Conservation (phyloP, 1,140 invertebrate genomes). For the Hydropsyche tenuis region DNA sequence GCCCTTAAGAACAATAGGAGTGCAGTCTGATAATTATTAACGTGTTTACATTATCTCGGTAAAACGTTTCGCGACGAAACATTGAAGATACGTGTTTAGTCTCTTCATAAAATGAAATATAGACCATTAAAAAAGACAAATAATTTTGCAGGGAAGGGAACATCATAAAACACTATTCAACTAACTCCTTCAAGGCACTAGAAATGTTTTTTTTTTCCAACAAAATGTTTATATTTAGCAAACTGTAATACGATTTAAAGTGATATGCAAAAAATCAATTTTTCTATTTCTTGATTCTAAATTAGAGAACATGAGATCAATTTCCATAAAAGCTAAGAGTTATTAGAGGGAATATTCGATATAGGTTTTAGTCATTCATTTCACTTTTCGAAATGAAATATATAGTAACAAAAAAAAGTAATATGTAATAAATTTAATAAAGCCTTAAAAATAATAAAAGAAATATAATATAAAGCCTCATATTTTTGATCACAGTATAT, state of each 20-base stretch:
- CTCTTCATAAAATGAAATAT: neutral
- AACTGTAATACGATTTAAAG: neutral
- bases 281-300: neutral
- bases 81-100: neutral
- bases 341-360: no score
- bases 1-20: slow-evolving; percentile 36
- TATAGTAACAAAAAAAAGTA: no score
- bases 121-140: neutral
- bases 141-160: neutral
- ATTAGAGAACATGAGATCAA: neutral
- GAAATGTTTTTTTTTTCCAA: slow-evolving; percentile 8
- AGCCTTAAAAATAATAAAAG: neutral
- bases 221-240: neutral
- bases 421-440: neutral
- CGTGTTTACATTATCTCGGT: slow-evolving; percentile 40
- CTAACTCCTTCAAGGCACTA: slow-evolving; percentile 27
- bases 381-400: neutral
- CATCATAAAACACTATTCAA: neutral
- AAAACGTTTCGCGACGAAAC: neutral
- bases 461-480: neutral
- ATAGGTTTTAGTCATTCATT: neutral
- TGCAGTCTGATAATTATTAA: slow-evolving; percentile 44
- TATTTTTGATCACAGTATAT: no score
- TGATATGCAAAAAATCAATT: slow-evolving; percentile 12
- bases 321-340: neutral